Evolutionary conservation across 2,113 vertebrate species (phyloP).

Genomic region (Lophius piscatorius): DNA sequence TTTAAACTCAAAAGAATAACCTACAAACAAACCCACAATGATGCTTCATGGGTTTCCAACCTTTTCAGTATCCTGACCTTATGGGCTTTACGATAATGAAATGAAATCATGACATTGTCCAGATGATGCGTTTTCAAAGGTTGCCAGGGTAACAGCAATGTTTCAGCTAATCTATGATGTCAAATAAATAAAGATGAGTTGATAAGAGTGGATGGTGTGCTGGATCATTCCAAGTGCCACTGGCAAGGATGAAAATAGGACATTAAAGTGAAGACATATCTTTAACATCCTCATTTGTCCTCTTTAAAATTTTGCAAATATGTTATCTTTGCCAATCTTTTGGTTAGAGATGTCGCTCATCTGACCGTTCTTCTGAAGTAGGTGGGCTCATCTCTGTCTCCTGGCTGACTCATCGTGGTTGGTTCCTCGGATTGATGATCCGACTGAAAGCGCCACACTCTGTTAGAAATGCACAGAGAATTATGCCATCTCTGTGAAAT

Average conservation of each 20-base stretch:
- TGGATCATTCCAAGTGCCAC: slow-evolving; percentile 37
- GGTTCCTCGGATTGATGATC: slow-evolving; percentile 25
- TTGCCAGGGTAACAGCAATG: slow-evolving; percentile 56
- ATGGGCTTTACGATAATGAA: slow-evolving; percentile 29
- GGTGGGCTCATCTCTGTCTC: slow-evolving; percentile 33
- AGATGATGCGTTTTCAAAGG: slow-evolving; percentile 50
- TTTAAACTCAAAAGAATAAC: no score
- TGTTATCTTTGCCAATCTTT: not conserved
- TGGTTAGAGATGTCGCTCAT: not conserved
- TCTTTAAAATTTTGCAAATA: no score
- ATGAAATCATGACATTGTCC: slow-evolving; percentile 51
- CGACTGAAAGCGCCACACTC: slow-evolving; percentile 24
- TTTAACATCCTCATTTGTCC: not conserved
- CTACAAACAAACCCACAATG: not conserved
- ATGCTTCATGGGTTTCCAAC: not conserved
- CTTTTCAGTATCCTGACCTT: slow-evolving; percentile 2
- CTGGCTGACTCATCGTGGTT: slow-evolving; percentile 40
- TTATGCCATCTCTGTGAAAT: slow-evolving; percentile 35
- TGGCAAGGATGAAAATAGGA: slow-evolving; percentile 20
- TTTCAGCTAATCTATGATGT: slow-evolving; percentile 34
- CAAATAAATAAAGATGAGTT: slow-evolving; percentile 34
- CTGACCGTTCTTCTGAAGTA: slow-evolving; percentile 12
- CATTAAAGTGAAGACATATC: slow-evolving; percentile 14
- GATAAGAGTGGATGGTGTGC: slow-evolving; percentile 39
- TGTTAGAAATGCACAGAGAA: slow-evolving; percentile 42